phyloP scores from a whole-genome alignment of 2,113 vertebrate genomes.

The Phodopus roborovskii region DNA sequence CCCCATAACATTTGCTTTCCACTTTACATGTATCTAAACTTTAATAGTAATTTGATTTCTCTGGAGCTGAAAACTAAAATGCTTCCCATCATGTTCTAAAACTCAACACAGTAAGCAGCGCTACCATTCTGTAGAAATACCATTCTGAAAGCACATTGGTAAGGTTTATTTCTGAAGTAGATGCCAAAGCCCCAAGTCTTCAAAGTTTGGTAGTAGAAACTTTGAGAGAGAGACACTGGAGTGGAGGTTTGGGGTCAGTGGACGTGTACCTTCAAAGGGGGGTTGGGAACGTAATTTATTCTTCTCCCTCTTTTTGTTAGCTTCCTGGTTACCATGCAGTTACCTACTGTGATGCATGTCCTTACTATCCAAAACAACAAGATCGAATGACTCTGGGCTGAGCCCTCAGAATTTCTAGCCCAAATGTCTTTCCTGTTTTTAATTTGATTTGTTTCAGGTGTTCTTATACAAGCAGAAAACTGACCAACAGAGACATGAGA shows the following conservation, averaged over 20 bases:
- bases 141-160: background rate
- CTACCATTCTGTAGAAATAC: background rate
- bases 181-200: background rate
- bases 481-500: background rate
- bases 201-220: background rate
- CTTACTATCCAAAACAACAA: background rate
- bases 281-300: background rate
- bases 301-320: background rate
- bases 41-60: background rate
- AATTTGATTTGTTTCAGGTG: background rate
- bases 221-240: background rate
- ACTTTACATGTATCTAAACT: background rate
- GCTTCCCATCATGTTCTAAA: background rate
- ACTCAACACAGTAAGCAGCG: background rate
- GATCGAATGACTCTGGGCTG: background rate
- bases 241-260: accelerated
- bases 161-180: background rate
- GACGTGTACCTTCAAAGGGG: too few species aligned
- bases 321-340: too few species aligned
- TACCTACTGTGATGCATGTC: background rate
- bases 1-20: background rate
- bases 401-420: background rate
- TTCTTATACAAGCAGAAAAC: background rate
- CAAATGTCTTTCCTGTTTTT: background rate
- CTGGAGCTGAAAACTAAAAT: background rate